Conservation (phyloP, 1,140 invertebrate genomes). For the Temnothorax nylanderi region DNA sequence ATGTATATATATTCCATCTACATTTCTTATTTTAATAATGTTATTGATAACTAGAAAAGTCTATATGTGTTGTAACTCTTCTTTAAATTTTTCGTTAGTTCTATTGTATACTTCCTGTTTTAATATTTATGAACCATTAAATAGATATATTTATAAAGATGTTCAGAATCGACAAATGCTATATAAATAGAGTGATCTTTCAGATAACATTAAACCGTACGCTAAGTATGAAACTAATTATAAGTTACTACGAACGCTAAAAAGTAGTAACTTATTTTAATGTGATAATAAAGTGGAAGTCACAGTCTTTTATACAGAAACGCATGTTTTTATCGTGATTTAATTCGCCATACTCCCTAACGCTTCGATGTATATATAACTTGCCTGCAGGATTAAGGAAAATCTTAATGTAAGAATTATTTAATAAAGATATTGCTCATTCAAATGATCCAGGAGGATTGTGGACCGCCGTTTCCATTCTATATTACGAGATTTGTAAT, state of each 20-base stretch:
- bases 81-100: not conserved
- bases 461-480: slow-evolving; percentile 1
- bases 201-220: slow-evolving; percentile 11
- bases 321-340: slow-evolving; percentile 34
- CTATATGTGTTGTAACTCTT: not conserved
- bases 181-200: not conserved
- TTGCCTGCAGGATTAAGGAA: not conserved
- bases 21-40: not conserved
- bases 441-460: not conserved
- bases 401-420: slow-evolving; percentile 14
- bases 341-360: slow-evolving; percentile 28
- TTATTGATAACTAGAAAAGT: not conserved
- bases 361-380: slow-evolving; percentile 38
- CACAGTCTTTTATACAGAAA: slow-evolving; percentile 33
- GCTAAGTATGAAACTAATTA: not conserved
- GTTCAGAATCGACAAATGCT: not conserved
- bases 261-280: slow-evolving; percentile 7
- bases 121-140: slow-evolving; percentile 33
- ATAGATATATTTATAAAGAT: slow-evolving; percentile 25
- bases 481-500: not conserved
- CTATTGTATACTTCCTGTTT: slow-evolving; percentile 15
- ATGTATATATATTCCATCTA: not conserved
- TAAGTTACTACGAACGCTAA: not conserved
- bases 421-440: slow-evolving; percentile 20
- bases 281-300: slow-evolving; percentile 46